These are phyloP conservation scores for Jaculus jaculus DNA, from an alignment of 2,113 vertebrate species.

Conservation along the genomic window DNA sequence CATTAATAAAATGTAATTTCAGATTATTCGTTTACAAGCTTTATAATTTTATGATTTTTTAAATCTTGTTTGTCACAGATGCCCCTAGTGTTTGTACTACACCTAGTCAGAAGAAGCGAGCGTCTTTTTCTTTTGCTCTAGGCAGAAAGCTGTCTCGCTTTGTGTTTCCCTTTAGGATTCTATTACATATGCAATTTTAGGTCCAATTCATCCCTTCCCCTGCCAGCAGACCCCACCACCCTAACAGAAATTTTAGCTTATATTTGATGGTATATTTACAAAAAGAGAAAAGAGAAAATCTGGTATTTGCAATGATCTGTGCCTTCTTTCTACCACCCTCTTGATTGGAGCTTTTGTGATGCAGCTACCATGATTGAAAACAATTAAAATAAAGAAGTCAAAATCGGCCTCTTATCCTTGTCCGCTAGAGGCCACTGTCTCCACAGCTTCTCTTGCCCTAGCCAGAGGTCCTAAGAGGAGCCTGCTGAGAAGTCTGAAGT, in stretches of 20 bases:
- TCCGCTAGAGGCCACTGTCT: slow-evolving; percentile 79
- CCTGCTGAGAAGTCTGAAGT: slow-evolving; percentile 73
- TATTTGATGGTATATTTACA: slow-evolving; percentile 85
- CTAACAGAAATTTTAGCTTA: slow-evolving; percentile 77
- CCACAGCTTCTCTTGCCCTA: slow-evolving; percentile 75
- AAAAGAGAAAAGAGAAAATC: slow-evolving; percentile 83
- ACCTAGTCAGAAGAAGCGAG: slow-evolving; percentile 84
- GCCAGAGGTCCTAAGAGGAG: slow-evolving; percentile 66
- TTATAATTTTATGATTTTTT: slow-evolving; percentile 91
- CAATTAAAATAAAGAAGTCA: background rate
- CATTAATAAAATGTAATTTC: slow-evolving; percentile 91
- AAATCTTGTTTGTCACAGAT: slow-evolving; percentile 88
- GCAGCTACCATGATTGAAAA: slow-evolving; percentile 80
- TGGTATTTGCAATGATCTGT: slow-evolving; percentile 89
- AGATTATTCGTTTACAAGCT: slow-evolving; percentile 90
- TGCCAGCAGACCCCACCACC: slow-evolving; percentile 69
- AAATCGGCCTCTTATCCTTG: slow-evolving; percentile 63
- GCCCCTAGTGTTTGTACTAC: slow-evolving; percentile 86
- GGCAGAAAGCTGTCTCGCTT: slow-evolving; percentile 80
- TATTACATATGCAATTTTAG: slow-evolving; percentile 88
- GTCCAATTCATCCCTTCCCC: slow-evolving; percentile 61
- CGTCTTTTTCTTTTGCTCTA: slow-evolving; percentile 81
- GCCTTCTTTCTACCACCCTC: slow-evolving; percentile 89
- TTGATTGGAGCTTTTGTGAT: slow-evolving; percentile 84
- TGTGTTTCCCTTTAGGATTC: slow-evolving; percentile 79